These are phyloP conservation scores for Drosophila seguyi DNA, from an alignment of 1,140 invertebrate species.

Conservation along the genomic window DNA sequence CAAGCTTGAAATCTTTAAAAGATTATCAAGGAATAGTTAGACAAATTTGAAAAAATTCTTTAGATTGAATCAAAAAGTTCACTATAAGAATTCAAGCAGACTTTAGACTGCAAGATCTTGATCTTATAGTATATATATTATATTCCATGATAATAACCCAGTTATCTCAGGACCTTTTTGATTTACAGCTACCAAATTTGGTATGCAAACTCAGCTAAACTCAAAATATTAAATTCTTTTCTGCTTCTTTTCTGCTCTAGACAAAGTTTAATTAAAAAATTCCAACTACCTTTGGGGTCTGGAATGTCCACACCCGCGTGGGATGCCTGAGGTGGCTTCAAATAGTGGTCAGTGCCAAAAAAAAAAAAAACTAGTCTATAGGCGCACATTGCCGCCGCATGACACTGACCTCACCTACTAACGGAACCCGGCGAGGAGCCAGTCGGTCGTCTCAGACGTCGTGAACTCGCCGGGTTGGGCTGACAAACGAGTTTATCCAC, in stretches of 20 bases:
- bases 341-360: constrained; percentile 47
- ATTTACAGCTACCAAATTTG: neutral
- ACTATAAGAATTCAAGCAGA: neutral
- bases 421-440: constrained; percentile 69
- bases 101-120: neutral
- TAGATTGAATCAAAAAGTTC: no score
- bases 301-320: neutral
- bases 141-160: neutral
- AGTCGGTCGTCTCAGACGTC: constrained; percentile 44
- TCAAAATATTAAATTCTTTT: neutral
- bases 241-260: neutral
- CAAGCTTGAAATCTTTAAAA: no score
- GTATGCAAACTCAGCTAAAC: neutral
- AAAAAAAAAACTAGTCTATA: constrained; percentile 74
- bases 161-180: neutral
- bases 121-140: no score
- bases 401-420: constrained; percentile 84
- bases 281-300: neutral
- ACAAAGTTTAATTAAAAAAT: neutral
- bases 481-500: constrained; percentile 79
- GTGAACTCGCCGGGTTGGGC: constrained; percentile 70
- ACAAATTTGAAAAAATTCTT: no score
- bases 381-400: constrained; percentile 61
- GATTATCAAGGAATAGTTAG: neutral
- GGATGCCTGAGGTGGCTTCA: neutral